Evolutionary conservation across 2,797 vertebrate genomes (phyloP).

Genomic region (Scomberomorus guttatus): DNA sequence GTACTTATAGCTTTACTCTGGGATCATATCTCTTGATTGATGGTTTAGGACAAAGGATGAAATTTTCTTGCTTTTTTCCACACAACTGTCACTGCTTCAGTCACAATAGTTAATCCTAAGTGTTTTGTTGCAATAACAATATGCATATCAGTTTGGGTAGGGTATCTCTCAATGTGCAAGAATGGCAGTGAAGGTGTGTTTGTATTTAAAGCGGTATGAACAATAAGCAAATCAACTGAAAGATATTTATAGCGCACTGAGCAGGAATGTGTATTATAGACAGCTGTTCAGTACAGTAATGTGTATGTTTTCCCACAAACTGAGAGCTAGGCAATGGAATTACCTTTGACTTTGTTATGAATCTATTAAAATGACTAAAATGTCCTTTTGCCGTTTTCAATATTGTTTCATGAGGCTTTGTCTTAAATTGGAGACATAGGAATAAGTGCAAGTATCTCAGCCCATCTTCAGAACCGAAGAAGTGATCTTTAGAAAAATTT

Average conservation of each 20-base stretch:
- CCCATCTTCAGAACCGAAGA: too few relatives aligned
- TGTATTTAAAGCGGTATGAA: conserved; percentile 19
- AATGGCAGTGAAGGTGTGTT: background rate
- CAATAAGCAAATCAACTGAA: conserved; percentile 32
- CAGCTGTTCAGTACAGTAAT: conserved; percentile 20
- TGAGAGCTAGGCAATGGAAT: background rate
- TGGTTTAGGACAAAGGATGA: conserved; percentile 19
- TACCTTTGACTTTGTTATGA: background rate
- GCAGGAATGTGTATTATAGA: conserved; percentile 19
- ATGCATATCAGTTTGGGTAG: conserved; percentile 24
- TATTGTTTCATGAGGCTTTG: too few relatives aligned
- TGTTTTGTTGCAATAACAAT: conserved; percentile 57
- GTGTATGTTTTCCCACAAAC: conserved; percentile 15
- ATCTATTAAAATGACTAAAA: too few relatives aligned
- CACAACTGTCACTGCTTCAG: conserved; percentile 13
- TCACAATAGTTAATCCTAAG: conserved; percentile 16
- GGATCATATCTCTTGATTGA: conserved; percentile 54
- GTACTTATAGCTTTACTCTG: conserved; percentile 29
- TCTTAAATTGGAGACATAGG: too few relatives aligned
- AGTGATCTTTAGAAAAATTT: background rate
- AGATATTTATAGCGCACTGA: conserved; percentile 6
- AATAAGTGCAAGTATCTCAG: background rate
- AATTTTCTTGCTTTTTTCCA: conserved; percentile 16
- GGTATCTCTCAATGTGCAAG: background rate
- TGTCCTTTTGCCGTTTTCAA: too few relatives aligned